Evolutionary conservation across 2,797 vertebrate species (phyloP), one percentile per base, ranked within the genome.

Genomic region (Hylomyscus alleni): DNA sequence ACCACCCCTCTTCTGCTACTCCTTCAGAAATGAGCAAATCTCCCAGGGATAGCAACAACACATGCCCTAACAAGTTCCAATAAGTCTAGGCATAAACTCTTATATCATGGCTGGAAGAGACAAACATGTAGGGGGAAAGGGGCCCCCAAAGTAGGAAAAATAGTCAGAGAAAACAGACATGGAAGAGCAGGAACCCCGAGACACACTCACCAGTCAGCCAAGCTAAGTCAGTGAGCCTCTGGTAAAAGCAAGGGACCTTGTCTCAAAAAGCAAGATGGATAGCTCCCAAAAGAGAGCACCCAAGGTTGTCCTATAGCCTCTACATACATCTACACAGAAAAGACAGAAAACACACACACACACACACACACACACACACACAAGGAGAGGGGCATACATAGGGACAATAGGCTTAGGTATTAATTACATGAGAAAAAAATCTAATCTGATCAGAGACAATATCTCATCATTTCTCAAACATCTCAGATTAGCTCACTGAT

Each of bases 341-440:
- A 6, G 13, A 83, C 31, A 62, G 24, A 62, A 83, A 17, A 85
- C 15, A 84, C 1, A 15, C 37, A 29, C n/a, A 37, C 20, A 37
- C 6, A 82, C 50, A 54, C 29, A n/a, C 13, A 58, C 54, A 58
- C 12, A 40, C 50, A n/a, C 47, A 54, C 12, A 37, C 34, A 56
- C 12, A 37, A 0, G 24, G 22, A 2, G 5, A 9, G 15, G 3
- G 15, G 22, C 20, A 14, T 15, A 14, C 8, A 54, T 44, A 19
- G 34, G 3, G 5, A 54, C 13, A 77, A 26, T 77, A 76, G 2
- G 3, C 37, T 37, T 82, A 12, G 72, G 14, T 82, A 82, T 34
- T 4, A 37, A 29, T 31, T 65, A 65, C 8, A 9, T 37, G n/a
- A 73, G 10, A 13, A 54, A 12, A 12, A 82, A 26, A 13, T 4